Conservation (phyloP, 2,888 invertebrate species). For the Lasioglossum vierecki region DNA sequence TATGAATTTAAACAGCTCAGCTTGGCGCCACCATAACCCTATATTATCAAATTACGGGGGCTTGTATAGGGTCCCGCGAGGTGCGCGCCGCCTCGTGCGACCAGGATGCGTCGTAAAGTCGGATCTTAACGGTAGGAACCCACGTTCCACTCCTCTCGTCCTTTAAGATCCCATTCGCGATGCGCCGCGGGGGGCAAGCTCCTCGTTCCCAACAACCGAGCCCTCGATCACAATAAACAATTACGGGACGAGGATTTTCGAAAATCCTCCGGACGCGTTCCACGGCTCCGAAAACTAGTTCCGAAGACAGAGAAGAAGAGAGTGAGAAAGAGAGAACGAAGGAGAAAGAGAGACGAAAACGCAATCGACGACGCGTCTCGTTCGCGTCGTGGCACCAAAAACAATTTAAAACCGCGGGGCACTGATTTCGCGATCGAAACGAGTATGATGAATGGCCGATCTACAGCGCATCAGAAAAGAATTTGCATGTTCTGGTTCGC, state of each 20-base stretch:
- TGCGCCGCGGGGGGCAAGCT: constrained; percentile 70
- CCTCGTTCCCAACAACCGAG: constrained; percentile 53
- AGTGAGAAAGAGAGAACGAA: not conserved
- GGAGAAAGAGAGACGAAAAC: not conserved
- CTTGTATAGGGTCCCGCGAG: constrained; percentile 67
- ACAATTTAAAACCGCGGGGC: constrained; percentile 24
- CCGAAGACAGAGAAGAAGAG: not conserved
- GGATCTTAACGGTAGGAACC: constrained; percentile 76
- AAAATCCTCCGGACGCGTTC: constrained; percentile 47
- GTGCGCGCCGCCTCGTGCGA: constrained; percentile 72
- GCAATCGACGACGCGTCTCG: constrained; percentile 17
- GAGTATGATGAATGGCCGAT: not conserved
- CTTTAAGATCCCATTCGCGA: constrained; percentile 71
- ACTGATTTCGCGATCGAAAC: constrained; percentile 36
- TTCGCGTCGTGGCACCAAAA: constrained; percentile 9
- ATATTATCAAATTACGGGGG: constrained; percentile 80
- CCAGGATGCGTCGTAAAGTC: constrained; percentile 76
- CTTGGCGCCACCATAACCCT: constrained; percentile 81
- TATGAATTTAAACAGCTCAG: constrained; percentile 77
- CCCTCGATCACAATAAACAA: constrained; percentile 65
- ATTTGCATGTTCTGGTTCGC: not conserved
- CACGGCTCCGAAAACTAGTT: constrained; percentile 40
- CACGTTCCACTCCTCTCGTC: constrained; percentile 66
- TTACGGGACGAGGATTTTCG: constrained; percentile 60
- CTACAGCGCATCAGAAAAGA: not conserved